Conservation (phyloP, 1,140 invertebrate species). For the Drosophila ananassae region DNA sequence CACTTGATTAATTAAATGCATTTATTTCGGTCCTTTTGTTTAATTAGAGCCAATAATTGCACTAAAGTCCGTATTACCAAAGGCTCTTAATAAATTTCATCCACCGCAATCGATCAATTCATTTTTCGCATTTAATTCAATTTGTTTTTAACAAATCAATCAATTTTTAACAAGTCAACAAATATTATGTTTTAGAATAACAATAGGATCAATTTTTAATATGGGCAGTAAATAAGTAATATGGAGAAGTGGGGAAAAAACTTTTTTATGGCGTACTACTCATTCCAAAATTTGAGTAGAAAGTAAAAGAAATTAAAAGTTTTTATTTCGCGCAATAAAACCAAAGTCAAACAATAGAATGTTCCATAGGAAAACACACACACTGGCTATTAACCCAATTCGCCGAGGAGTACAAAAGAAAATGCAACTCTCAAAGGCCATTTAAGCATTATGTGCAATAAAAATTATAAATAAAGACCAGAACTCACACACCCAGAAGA, state of each 20-base stretch:
- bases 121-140: background rate
- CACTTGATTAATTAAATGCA: background rate
- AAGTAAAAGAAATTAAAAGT: conserved; percentile 30
- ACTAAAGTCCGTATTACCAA: background rate
- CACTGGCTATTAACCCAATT: conserved; percentile 66
- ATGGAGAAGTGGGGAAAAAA: background rate
- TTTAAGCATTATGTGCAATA: conserved; percentile 65
- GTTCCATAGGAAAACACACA: background rate
- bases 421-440: conserved; percentile 62
- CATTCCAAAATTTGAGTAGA: background rate
- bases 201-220: background rate
- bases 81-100: background rate
- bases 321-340: conserved; percentile 31
- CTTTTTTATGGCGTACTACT: background rate
- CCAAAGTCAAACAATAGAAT: conserved; percentile 20
- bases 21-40: background rate
- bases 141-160: too few relatives aligned
- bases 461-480: conserved; percentile 62
- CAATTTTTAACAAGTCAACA: too few relatives aligned
- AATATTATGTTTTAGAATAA: background rate
- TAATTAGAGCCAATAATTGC: background rate
- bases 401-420: conserved; percentile 38
- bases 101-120: background rate
- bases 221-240: background rate
- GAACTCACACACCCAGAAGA: background rate